A percentile compares a stretch with the other conserved stretches of the same genome.
phyloP scores from a whole-genome alignment of 2,888 invertebrate species.

The Prosapia bicincta region DNA sequence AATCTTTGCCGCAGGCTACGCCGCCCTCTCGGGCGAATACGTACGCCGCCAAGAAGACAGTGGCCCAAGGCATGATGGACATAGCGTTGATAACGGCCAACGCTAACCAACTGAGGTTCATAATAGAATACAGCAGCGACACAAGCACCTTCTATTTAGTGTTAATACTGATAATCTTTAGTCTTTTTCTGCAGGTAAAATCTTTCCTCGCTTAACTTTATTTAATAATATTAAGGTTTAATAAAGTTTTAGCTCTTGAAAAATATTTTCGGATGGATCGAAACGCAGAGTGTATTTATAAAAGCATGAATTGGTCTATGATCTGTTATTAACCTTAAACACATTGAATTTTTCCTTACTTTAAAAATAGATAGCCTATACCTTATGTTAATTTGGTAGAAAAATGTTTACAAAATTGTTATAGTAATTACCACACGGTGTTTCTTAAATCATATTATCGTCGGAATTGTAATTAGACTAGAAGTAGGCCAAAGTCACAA shows the following conservation, averaged over 20 bases:
- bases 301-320: too few relatives aligned
- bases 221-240: constrained; percentile 31
- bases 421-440: too few relatives aligned
- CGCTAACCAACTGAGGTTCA: constrained; percentile 84
- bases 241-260: background rate
- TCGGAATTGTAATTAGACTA: too few relatives aligned
- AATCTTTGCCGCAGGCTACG: background rate
- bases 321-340: too few relatives aligned
- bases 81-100: constrained; percentile 83
- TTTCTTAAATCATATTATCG: too few relatives aligned
- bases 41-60: constrained; percentile 85
- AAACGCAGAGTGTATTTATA: too few relatives aligned
- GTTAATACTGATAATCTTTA: constrained; percentile 71
- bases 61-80: constrained; percentile 93
- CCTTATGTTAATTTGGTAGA: too few relatives aligned
- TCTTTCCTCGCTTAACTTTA: too few relatives aligned
- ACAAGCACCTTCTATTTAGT: constrained; percentile 54
- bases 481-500: too few relatives aligned
- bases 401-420: too few relatives aligned
- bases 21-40: constrained; percentile 53
- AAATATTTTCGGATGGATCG: background rate
- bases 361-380: too few relatives aligned
- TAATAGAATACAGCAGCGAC: constrained; percentile 54
- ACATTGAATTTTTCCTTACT: too few relatives aligned
- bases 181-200: constrained; percentile 77